Conservation (phyloP, 2,888 invertebrate genomes). For the Agrochola lychnidis region DNA sequence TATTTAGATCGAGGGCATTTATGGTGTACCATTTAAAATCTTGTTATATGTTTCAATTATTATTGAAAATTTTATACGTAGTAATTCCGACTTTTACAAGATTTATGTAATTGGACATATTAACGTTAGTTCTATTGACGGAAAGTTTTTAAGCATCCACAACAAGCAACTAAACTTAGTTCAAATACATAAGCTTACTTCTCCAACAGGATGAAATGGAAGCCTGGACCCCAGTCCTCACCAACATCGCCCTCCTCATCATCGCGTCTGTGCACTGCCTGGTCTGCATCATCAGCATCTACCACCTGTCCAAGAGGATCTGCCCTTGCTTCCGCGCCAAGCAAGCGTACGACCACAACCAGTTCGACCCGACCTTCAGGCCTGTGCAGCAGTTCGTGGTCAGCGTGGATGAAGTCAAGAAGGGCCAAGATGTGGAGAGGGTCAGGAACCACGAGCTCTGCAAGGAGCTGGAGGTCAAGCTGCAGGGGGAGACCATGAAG, state of each 20-base stretch:
- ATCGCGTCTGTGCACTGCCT: conserved; percentile 91
- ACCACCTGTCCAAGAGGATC: conserved; percentile 88
- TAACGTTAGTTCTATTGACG: background rate
- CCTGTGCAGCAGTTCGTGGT: conserved; percentile 80
- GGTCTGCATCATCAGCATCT: conserved; percentile 88
- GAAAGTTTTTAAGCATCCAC: background rate
- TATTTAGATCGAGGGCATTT: background rate
- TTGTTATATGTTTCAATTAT: background rate
- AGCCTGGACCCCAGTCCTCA: conserved; percentile 91
- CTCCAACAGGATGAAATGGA: conserved; percentile 87
- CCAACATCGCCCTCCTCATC: conserved; percentile 91
- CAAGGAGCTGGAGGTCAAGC: conserved; percentile 83
- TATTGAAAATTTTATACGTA: background rate
- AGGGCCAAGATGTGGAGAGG: conserved; percentile 74
- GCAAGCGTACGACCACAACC: conserved; percentile 88
- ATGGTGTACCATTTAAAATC: background rate
- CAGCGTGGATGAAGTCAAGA: conserved; percentile 83
- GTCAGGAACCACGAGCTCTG: conserved; percentile 80
- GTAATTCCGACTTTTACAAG: background rate
- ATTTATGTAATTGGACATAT: background rate
- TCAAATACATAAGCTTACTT: background rate
- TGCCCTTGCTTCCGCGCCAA: conserved; percentile 90
- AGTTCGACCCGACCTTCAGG: conserved; percentile 85
- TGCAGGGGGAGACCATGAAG: conserved; percentile 80
- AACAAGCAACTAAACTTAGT: background rate